Base-by-base conservation (phyloP, 2,797 vertebrate species). In the Ceyx erithaca region DNA sequence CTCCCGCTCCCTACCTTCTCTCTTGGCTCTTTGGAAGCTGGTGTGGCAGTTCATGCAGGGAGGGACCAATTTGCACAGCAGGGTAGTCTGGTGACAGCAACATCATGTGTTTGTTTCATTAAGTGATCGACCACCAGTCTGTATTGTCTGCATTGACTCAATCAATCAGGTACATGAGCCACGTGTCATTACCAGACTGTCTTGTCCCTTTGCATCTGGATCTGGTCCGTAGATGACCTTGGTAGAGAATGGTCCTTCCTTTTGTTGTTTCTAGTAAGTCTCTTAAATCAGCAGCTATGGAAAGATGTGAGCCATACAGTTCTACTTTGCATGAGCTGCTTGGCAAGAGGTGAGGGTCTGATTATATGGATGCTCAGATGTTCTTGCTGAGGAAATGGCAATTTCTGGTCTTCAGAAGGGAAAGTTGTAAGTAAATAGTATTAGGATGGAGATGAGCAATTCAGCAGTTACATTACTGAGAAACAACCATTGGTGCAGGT, bases 341-440 rank as follows among this genome's bases (percentile, higher is more conserved):
- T 83, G 63, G 51, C 35, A 64, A 37, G 85, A 68, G 30, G 16
- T 2, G 1, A 55, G 48, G 46, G 22, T 84, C 69, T 31, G 58
- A 18, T 72, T 85, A 35, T 52, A 80, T 40, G 5, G 18, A 22
- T 61, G 25, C 46, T 94, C 66, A 78, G 63, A 49, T 45, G 10
- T 52, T 83, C 73, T 90, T 69, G 7, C 23, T 58, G 48, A 48
- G 28, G 26, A 87, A 80, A 85, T 72, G 18, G 20, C 57, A 85
- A 46, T 51, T 93, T 85, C 41, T 94, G 37, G 21, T 17, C 52
- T 67, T 79, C 45, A 35, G 40, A 92, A 93, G 57, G 88, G 88
- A 90, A 93, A 94, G 21, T 23, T 92, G 87, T 52, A 93, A 88
- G 71, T 80, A 33, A 55, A 14, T 72, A 67, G 33, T 41, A 9